Base-by-base conservation (phyloP, 2,797 vertebrate species). In the Furcifer pardalis region DNA sequence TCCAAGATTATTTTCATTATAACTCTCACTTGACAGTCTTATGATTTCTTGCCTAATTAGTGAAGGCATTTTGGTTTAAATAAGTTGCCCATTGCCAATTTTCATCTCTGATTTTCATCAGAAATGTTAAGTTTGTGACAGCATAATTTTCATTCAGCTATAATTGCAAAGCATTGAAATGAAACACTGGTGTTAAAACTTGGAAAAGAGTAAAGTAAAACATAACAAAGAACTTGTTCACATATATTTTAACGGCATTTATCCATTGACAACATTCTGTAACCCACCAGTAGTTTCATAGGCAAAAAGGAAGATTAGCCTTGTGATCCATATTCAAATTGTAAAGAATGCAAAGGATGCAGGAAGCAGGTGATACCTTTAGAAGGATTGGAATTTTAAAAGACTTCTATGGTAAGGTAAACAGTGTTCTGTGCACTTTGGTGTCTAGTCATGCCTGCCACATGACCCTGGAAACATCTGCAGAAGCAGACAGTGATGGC, bases 31-130 rank as follows among this genome's bases (percentile, higher is more conserved):
- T 77, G 79, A 82, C 84, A 82, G 42, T 62, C 56, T 71, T 86
- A 86, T 71, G 84, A 86, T 82, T 82, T 72, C 84, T 82, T 86
- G 79, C 72, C 79, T 82, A 86, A 86, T 86, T 86, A 86, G 84
- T 77, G 74, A 62, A 82, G 56, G 79, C 52, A 62, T 82, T 82
- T 86, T 71, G 35, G 79, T 86, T 81, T 77, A 81, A 86, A 82
- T 82, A 77, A 81, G 63, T 86, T 86, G 74, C 84, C 72, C 75
- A 25, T 81, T 86, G 84, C 65, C 65, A 86, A 42, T 42, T 71
- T 63, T 25, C 79, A n/a, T 82, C 74, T 60, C 65, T 42, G 77
- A 76, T 82, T 77, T 84, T 82, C 73, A 52, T 82, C 73, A 86
- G 73, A 77, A 86, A 77, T 77, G 66, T 59, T 69, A 77, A 77